These are phyloP conservation scores for Plestiodon gilberti DNA, from an alignment of 2,113 vertebrate species.

Conservation along the genomic window DNA sequence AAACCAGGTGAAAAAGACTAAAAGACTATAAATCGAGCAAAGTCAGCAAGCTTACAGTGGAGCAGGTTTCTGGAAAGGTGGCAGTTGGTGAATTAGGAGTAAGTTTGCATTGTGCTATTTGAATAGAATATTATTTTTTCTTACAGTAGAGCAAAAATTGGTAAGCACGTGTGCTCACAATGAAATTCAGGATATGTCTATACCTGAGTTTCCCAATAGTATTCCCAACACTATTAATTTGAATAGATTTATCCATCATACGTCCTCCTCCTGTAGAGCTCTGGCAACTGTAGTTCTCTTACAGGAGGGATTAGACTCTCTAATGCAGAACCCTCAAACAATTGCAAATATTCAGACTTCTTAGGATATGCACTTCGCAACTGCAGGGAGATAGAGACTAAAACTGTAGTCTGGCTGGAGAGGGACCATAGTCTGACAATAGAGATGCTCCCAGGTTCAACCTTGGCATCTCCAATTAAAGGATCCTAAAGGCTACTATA, in stretches of 20 bases:
- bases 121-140: background rate
- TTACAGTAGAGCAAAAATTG: background rate
- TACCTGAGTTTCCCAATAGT: too few species aligned
- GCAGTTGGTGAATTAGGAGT: background rate
- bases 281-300: background rate
- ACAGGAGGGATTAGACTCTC: too few species aligned
- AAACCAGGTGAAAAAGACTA: background rate
- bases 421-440: too few species aligned
- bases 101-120: background rate
- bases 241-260: background rate
- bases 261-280: background rate
- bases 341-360: background rate
- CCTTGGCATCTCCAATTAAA: background rate
- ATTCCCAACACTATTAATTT: background rate
- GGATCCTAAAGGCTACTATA: background rate
- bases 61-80: background rate
- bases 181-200: background rate
- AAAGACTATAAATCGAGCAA: conserved; percentile 10
- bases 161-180: background rate
- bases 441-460: background rate
- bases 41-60: background rate
- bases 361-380: background rate
- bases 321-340: background rate
- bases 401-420: background rate
- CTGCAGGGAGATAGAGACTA: background rate